Conservation (phyloP, 2,113 vertebrate genomes). For the Podilymbus podiceps region DNA sequence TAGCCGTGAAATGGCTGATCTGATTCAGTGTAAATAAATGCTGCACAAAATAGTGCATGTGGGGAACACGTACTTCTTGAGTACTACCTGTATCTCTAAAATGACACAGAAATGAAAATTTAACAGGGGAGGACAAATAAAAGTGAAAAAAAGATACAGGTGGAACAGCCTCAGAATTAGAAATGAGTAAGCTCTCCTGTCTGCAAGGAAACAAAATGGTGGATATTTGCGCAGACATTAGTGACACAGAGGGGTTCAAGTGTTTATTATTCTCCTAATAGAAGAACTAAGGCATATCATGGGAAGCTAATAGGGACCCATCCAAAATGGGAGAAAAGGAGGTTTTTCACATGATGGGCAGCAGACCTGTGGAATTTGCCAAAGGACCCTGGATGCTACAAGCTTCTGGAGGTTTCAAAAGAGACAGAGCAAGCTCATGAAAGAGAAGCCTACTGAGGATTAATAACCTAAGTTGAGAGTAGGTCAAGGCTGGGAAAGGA, state of each 20-base stretch:
- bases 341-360: background rate
- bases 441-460: background rate
- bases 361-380: background rate
- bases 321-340: background rate
- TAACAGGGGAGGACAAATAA: background rate
- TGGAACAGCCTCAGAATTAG: background rate
- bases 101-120: background rate
- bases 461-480: background rate
- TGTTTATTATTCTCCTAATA: background rate
- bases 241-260: background rate
- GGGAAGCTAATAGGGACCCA: background rate
- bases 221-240: background rate
- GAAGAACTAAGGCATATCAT: background rate
- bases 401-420: background rate
- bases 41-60: background rate
- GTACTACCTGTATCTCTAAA: background rate
- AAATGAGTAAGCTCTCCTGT: background rate
- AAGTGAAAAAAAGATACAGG: fast-evolving
- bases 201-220: background rate
- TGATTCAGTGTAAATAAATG: background rate
- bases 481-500: background rate
- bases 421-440: background rate
- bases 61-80: background rate
- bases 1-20: background rate
- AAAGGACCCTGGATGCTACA: fast-evolving